Conservation (phyloP, 1,140 invertebrate genomes). For the Amyelois transitella region DNA sequence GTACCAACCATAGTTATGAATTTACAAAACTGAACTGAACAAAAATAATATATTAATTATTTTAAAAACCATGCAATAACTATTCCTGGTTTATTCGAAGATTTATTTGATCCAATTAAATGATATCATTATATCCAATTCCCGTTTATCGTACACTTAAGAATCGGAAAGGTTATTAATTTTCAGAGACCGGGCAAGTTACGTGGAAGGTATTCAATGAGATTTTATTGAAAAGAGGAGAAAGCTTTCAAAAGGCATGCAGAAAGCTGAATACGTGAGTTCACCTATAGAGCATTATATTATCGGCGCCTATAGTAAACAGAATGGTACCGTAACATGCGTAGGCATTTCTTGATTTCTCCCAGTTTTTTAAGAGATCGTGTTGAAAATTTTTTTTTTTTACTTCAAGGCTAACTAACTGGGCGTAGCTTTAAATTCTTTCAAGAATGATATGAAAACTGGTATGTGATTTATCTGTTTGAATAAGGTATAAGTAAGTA, state of each 20-base stretch:
- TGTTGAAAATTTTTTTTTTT: no score
- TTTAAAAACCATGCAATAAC: no score
- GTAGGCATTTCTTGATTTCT: slow-evolving; percentile 5
- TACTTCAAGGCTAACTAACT: no score
- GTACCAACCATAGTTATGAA: no score
- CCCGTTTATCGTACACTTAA: not conserved
- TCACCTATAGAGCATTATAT: slow-evolving; percentile 1
- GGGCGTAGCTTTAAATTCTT: no score
- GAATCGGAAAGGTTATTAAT: slow-evolving; percentile 37
- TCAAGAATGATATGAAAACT: no score
- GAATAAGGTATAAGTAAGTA: no score
- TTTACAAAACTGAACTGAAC: no score
- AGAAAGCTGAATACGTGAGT: slow-evolving; percentile 13
- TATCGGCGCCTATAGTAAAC: slow-evolving; percentile 4
- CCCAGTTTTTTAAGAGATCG: not conserved
- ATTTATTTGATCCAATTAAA: no score
- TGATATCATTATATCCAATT: not conserved
- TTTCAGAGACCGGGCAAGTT: slow-evolving; percentile 26
- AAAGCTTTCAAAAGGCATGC: slow-evolving; percentile 42
- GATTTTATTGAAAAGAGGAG: slow-evolving; percentile 46
- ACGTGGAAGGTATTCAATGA: slow-evolving; percentile 40
- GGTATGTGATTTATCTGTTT: no score
- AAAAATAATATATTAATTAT: no score
- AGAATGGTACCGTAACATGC: slow-evolving; percentile 10
- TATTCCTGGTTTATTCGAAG: no score